Evolutionary conservation across 2,888 invertebrate genomes (phyloP), one percentile per base, ranked within the genome.

Genomic region (Thecophora atra): DNA sequence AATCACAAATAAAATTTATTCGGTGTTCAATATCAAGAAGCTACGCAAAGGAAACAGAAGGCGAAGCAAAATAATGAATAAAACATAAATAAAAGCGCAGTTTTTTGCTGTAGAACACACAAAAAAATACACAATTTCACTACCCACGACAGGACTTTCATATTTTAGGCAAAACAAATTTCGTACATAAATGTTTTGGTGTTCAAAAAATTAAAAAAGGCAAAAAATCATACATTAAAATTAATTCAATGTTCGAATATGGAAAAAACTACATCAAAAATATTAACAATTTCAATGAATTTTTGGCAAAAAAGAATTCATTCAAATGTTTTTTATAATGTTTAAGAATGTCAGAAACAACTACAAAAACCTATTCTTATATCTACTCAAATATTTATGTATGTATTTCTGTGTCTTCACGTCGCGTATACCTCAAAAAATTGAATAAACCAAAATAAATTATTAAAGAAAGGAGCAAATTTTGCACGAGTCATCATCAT

Each of bases 401-500:
- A 81, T 81, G 82, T 85, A 84, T 86, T 83, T 86, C 84, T 86
- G 86, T 86, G 86, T 87, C 86, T 86, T 86, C 84, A 86, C 82
- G 86, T 88, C 88, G 88, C 88, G 88, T 89, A 89, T 89, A 89
- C 87, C 87, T 87, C 87, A 87, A 85, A 78, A 54, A 68, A 58
- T 47, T 47, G 15, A 7, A 47, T 21, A 67, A 30, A 69, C 74
- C 74, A 74, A 75, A 75, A 73, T 24, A 62, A 81, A 80, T 66
- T 51, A 78, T 75, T 72, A 65, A 66, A 58, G 71, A 15, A 60
- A 70, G 2, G 71, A 63, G 56, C 24, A 68, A 72, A 68, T 3
- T 8, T 37, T 8, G 13, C 17, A 47, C 6, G 11, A 11, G 13
- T 60, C 56, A 71, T 54, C 28, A 37, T 64, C 37, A 21, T 47